Conservation (phyloP, 2,113 vertebrate genomes). For the Rhea americana region DNA sequence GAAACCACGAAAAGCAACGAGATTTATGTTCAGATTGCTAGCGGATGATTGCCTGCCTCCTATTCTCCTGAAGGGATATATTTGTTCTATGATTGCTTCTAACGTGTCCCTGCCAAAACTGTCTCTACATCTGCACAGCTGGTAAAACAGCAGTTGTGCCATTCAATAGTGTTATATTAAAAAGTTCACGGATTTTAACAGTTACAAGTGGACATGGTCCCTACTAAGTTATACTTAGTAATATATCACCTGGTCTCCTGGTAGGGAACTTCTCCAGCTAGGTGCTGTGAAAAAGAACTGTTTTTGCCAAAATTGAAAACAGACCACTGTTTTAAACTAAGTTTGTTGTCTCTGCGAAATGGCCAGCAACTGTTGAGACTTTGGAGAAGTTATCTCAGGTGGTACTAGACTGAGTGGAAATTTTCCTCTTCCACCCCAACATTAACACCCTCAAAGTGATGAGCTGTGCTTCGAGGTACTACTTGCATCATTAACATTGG, state of each 20-base stretch:
- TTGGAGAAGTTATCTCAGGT: background rate
- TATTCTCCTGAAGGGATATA: background rate
- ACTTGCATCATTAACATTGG: background rate
- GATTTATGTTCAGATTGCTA: background rate
- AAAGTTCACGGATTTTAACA: background rate
- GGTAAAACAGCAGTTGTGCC: background rate
- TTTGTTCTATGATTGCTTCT: background rate
- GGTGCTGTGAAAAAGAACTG: background rate
- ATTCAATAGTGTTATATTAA: background rate
- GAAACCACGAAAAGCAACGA: slow-evolving; percentile 15
- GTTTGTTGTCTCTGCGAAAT: background rate
- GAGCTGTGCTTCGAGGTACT: background rate
- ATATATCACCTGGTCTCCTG: background rate
- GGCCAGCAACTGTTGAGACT: background rate
- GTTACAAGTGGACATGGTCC: background rate
- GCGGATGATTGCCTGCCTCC: background rate
- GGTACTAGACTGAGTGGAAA: background rate
- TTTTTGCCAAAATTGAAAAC: background rate
- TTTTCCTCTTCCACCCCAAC: background rate
- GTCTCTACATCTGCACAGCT: background rate
- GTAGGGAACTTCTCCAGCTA: background rate
- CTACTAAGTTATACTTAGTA: background rate
- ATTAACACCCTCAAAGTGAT: background rate
- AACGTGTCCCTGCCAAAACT: background rate
- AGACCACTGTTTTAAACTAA: background rate